A percentile compares a stretch with the other conserved stretches of the same genome.
These are phyloP conservation scores for Holothuria scabra DNA, from an alignment of 53 echinoderm and acorn worm species.

Conservation along the genomic window DNA sequence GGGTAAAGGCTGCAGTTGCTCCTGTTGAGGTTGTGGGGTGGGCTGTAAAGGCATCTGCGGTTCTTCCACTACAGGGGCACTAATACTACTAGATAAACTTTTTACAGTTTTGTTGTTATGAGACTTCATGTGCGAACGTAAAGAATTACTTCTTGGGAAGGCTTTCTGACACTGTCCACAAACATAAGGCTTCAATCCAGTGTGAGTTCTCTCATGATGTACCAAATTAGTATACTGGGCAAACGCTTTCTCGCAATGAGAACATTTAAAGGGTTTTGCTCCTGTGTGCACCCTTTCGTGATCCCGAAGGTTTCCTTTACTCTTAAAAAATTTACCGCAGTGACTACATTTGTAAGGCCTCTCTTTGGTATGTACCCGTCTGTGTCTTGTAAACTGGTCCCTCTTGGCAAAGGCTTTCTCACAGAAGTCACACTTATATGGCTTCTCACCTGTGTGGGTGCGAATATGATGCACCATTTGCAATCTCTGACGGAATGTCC, in stretches of 20 bases:
- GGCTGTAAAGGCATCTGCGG: no score
- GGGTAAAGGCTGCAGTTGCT: no score
- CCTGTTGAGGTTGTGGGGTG: no score
- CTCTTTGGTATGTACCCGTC: constrained; percentile 47
- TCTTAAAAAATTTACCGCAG: constrained; percentile 39
- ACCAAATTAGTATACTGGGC: constrained; percentile 39
- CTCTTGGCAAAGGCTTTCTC: constrained; percentile 34
- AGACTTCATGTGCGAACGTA: constrained; percentile 34
- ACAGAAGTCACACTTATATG: constrained; percentile 47
- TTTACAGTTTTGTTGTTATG: background rate
- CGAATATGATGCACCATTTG: constrained; percentile 41
- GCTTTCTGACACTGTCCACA: constrained; percentile 23
- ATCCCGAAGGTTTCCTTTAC: constrained; percentile 18
- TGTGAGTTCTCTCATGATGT: constrained; percentile 37
- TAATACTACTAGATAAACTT: no score
- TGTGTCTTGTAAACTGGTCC: constrained; percentile 32
- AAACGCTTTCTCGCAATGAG: constrained; percentile 32
- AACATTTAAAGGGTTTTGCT: constrained; percentile 25
- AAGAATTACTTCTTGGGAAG: constrained; percentile 38
- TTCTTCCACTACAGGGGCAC: no score
- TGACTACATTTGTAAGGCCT: constrained; percentile 42
- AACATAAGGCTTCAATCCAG: constrained; percentile 29
- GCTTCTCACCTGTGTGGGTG: constrained; percentile 50
- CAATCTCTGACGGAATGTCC: constrained; percentile 52
- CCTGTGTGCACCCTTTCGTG: constrained; percentile 45